Conservation (phyloP, 2,797 vertebrate species). For the Argentina silus region DNA sequence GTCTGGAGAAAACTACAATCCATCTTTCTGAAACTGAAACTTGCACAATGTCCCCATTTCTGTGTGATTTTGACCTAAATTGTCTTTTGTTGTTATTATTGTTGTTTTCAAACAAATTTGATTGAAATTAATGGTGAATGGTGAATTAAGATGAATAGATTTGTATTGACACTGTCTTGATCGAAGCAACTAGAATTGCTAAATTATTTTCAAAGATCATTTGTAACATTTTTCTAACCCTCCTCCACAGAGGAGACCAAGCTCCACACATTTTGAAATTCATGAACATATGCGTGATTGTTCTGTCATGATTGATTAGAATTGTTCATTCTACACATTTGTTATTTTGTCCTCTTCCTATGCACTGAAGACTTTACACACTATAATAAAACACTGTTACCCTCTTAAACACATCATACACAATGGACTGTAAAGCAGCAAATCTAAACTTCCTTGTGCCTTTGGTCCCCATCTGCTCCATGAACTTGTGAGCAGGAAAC, state of each 20-base stretch:
- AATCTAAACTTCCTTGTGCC: slow-evolving; percentile 74
- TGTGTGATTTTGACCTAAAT: not conserved
- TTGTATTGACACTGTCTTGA: not conserved
- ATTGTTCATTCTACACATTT: slow-evolving; percentile 37
- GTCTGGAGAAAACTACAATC: not conserved
- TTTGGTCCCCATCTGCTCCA: slow-evolving; percentile 90
- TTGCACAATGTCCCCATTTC: not conserved
- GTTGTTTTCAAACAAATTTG: not conserved
- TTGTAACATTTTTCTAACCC: not conserved
- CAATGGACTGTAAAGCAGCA: slow-evolving; percentile 72
- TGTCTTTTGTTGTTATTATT: not conserved
- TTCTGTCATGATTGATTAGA: not conserved
- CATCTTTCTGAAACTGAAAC: not conserved
- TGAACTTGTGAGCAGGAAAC: slow-evolving; percentile 95
- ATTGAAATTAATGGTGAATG: not conserved
- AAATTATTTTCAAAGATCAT: not conserved
- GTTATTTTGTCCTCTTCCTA: slow-evolving; percentile 66
- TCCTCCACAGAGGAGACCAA: no score
- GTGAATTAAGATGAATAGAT: not conserved
- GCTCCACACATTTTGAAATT: not conserved
- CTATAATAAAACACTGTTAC: slow-evolving; percentile 64
- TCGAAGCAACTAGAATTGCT: not conserved
- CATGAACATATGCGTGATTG: not conserved
- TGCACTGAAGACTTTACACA: slow-evolving; percentile 64
- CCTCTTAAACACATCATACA: slow-evolving; percentile 74